Evolutionary conservation across 37 sponge, comb jelly and placozoan species (phyloP).

Genomic region (Corticium candelabrum): DNA sequence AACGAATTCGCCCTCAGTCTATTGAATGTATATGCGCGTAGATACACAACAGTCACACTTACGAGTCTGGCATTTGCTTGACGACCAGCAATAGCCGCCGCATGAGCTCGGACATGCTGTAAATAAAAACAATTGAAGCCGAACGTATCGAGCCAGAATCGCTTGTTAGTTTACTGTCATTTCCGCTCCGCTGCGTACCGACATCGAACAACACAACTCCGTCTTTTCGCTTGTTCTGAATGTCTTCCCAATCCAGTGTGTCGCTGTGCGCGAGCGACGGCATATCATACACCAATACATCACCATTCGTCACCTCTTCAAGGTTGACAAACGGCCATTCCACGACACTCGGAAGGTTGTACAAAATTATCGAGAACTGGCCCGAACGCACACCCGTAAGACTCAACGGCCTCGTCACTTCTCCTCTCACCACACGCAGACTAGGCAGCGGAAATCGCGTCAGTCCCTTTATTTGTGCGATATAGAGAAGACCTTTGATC

Average conservation of each 20-base stretch:
- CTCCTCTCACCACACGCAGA: not conserved
- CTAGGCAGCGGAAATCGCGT: not conserved
- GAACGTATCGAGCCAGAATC: not conserved
- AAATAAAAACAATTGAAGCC: not conserved
- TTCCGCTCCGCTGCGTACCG: not conserved
- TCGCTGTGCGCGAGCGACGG: not conserved
- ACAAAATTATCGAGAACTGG: too few relatives aligned
- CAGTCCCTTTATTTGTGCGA: not conserved
- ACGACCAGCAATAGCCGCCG: not conserved
- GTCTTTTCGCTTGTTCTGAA: not conserved
- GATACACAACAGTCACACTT: not conserved
- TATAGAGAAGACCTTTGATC: not conserved
- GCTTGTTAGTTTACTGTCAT: too few relatives aligned
- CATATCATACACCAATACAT: not conserved
- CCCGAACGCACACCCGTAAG: too few relatives aligned
- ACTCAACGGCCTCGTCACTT: not conserved
- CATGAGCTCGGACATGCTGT: not conserved
- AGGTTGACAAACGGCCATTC: not conserved
- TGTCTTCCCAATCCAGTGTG: not conserved
- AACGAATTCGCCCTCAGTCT: too few relatives aligned
- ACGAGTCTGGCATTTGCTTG: not conserved
- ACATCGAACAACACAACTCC: not conserved
- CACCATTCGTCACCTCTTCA: not conserved
- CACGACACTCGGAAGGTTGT: too few relatives aligned
- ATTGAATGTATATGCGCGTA: too few relatives aligned